Evolutionary conservation across 1,140 invertebrate species (phyloP).

Genomic region (Lycorma delicatula): DNA sequence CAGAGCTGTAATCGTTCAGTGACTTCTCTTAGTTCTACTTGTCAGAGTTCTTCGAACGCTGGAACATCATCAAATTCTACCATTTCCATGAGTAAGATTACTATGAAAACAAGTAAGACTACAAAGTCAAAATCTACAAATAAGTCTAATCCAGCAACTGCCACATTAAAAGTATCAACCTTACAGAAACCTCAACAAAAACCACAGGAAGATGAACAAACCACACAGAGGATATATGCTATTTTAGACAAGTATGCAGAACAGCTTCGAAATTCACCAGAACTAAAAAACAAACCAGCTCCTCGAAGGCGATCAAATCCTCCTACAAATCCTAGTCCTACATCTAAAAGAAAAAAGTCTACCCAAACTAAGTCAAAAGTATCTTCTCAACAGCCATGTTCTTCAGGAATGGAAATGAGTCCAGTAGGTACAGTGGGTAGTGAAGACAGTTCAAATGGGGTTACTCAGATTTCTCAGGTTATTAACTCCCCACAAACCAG

Average conservation of each 20-base stretch:
- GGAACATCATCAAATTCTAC: slow-evolving; percentile 38
- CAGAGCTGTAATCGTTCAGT: slow-evolving; percentile 51
- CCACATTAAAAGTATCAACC: slow-evolving; percentile 49
- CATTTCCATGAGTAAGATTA: slow-evolving; percentile 26
- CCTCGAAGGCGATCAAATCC: slow-evolving; percentile 63
- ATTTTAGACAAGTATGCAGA: slow-evolving; percentile 74
- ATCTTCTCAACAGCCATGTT: slow-evolving; percentile 38
- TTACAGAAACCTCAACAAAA: slow-evolving; percentile 62
- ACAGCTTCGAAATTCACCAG: slow-evolving; percentile 66
- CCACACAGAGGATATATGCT: slow-evolving; percentile 67
- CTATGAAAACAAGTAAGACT: slow-evolving; percentile 33
- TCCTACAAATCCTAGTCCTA: slow-evolving; percentile 57
- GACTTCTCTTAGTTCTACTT: slow-evolving; percentile 40
- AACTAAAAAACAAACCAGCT: slow-evolving; percentile 70
- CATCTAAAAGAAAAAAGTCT: slow-evolving; percentile 63
- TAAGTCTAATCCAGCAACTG: slow-evolving; percentile 43
- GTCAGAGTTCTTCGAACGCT: slow-evolving; percentile 48
- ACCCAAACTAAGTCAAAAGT: slow-evolving; percentile 48
- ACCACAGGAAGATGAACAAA: slow-evolving; percentile 71
- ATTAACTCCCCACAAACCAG: slow-evolving; percentile 34
- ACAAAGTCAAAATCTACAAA: slow-evolving; percentile 41
- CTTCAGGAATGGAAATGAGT: slow-evolving; percentile 29
- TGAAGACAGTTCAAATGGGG: slow-evolving; percentile 32
- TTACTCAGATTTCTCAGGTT: slow-evolving; percentile 37
- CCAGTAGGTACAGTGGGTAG: slow-evolving; percentile 27